Evolutionary conservation across 2,113 vertebrate genomes (phyloP).

Genomic region (Sturnira hondurensis): DNA sequence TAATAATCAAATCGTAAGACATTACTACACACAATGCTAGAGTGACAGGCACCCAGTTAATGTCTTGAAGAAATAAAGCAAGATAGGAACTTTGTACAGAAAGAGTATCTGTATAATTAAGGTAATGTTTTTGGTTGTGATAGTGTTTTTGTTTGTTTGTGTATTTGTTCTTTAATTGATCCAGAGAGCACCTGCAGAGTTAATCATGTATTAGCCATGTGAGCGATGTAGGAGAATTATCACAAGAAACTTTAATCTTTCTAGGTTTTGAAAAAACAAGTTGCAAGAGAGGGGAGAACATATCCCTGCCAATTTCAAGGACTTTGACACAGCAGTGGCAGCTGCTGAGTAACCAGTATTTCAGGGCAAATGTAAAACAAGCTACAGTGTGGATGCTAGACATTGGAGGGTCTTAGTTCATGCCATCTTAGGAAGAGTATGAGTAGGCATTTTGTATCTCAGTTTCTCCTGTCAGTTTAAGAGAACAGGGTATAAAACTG

Average conservation of each 20-base stretch:
- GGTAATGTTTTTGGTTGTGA: slow-evolving; percentile 19
- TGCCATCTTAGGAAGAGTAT: neutral
- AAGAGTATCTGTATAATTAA: slow-evolving; percentile 61
- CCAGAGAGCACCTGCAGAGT: slow-evolving; percentile 72
- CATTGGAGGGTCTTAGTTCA: neutral
- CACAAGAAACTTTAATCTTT: slow-evolving; percentile 50
- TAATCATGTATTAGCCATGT: slow-evolving; percentile 70
- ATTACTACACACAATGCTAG: neutral
- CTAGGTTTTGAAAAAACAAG: slow-evolving; percentile 69
- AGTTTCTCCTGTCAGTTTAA: neutral
- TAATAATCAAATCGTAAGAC: neutral
- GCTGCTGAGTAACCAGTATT: slow-evolving; percentile 34
- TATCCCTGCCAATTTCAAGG: slow-evolving; percentile 1
- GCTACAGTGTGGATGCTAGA: neutral
- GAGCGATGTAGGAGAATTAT: slow-evolving; percentile 66
- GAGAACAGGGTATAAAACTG: neutral
- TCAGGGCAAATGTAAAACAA: slow-evolving; percentile 40
- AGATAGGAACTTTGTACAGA: neutral
- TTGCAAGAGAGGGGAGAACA: neutral
- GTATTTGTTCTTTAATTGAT: slow-evolving; percentile 65
- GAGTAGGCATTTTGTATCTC: neutral
- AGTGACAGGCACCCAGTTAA: neutral
- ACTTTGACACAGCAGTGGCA: slow-evolving; percentile 37
- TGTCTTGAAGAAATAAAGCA: slow-evolving; percentile 13
- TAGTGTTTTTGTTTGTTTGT: neutral